A percentile compares a stretch with the other conserved stretches of the same genome.
Conservation (phyloP, 2,888 invertebrate species). For the Drosophila quinaria region DNA sequence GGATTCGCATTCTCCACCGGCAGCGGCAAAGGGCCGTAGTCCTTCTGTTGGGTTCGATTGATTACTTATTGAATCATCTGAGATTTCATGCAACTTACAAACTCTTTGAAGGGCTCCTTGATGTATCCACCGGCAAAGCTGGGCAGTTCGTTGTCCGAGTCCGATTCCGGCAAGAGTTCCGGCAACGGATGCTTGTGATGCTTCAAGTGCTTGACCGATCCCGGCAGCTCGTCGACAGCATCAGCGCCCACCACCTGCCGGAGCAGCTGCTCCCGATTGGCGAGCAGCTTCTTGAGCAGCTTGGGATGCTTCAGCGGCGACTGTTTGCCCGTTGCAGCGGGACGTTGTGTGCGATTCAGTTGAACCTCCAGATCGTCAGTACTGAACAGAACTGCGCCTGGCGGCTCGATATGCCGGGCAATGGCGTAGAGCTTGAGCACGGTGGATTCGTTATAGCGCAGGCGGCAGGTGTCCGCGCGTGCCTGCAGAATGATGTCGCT, state of each 20-base stretch:
- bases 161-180: constrained; percentile 68
- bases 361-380: constrained; percentile 86
- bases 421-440: constrained; percentile 89
- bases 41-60: constrained; percentile 67
- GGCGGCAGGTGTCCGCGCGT: constrained; percentile 88
- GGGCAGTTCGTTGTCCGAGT: constrained; percentile 60
- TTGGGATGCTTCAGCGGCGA: constrained; percentile 85
- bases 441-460: constrained; percentile 90
- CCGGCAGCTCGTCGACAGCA: constrained; percentile 44
- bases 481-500: constrained; percentile 85
- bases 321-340: constrained; percentile 73
- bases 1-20: constrained; percentile 61
- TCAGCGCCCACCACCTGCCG: constrained; percentile 64
- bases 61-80: not conserved
- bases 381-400: constrained; percentile 91
- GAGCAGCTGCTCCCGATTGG: constrained; percentile 78
- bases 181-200: constrained; percentile 71
- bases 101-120: constrained; percentile 65
- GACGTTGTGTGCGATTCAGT: constrained; percentile 85
- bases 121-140: constrained; percentile 43
- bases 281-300: constrained; percentile 84
- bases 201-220: constrained; percentile 45
- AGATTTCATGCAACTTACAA: constrained; percentile 59
- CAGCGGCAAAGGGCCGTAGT: constrained; percentile 72
- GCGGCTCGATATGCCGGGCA: constrained; percentile 88